A percentile compares a stretch with the other conserved stretches of the same genome.
phyloP scores from a whole-genome alignment of 2,888 invertebrate genomes.

The Phengaris alcon region DNA sequence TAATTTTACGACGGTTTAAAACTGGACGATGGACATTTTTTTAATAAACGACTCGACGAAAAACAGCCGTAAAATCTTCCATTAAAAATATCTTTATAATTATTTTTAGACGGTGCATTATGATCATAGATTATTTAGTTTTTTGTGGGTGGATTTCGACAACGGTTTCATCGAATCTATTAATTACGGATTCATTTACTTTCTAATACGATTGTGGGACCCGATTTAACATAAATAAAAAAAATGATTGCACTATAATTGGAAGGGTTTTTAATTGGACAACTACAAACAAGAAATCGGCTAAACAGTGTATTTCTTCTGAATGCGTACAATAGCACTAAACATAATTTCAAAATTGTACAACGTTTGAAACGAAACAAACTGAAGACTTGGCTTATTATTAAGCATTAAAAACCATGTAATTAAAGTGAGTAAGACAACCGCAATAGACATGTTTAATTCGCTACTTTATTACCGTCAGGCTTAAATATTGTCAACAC shows the following conservation, averaged over 20 bases:
- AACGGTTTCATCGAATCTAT: slow-evolving; percentile 26
- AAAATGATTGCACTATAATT: background rate
- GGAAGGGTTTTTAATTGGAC: background rate
- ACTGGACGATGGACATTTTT: slow-evolving; percentile 57
- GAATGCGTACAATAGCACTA: background rate
- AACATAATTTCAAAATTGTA: background rate
- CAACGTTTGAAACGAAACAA: background rate
- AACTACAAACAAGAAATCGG: background rate
- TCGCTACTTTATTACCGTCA: slow-evolving; percentile 6
- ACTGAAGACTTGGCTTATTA: background rate
- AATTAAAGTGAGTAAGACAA: slow-evolving; percentile 10
- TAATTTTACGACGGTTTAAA: slow-evolving; percentile 71
- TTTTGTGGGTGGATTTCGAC: slow-evolving; percentile 24
- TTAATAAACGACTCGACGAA: slow-evolving; percentile 45
- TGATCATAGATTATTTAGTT: slow-evolving; percentile 26
- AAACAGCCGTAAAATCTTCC: slow-evolving; percentile 40
- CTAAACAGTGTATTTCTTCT: background rate
- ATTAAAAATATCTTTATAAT: slow-evolving; percentile 31
- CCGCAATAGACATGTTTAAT: background rate
- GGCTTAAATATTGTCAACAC: slow-evolving; percentile 23
- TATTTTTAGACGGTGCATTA: slow-evolving; percentile 28
- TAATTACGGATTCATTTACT: slow-evolving; percentile 27
- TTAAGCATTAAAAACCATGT: background rate
- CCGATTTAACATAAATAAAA: slow-evolving; percentile 18
- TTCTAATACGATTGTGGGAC: slow-evolving; percentile 26